Evolutionary conservation across 2,797 vertebrate genomes (phyloP), one percentile per base, ranked within the genome.

Genomic region (Microcaecilia unicolor): DNA sequence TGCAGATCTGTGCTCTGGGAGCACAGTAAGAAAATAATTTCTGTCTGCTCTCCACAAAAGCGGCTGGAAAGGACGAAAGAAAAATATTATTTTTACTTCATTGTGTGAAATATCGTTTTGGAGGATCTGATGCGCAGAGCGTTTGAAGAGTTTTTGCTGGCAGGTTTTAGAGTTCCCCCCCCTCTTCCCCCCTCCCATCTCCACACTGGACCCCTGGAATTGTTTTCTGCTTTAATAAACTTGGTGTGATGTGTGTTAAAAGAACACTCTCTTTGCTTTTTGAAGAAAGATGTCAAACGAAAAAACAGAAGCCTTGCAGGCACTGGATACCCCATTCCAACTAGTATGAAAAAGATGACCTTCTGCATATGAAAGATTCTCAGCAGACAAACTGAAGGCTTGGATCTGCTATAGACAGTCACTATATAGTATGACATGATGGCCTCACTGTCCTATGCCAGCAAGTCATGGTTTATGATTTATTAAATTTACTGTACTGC

Each of bases 71-170:
- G 72, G 61, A 61, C 26, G 26, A 75, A 86, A 87, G 79, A 77
- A 87, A 88, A 89, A 86, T 90, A 87, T 88, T 88, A 80, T 87
- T 81, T 81, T 86, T 86, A 74, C 78, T 84, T 77, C 84, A 80
- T 83, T 85, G 80, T 87, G 81, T 85, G 81, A 87, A 85, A 87
- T 86, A 86, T 84, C 58, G 55, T 84, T 83, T 76, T 79, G 67
- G 76, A 81, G 73, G 70, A 83, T 80, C 75, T 79, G 76, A 70
- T 51, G 59, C 37, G 47, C 67, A 72, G 74, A 75, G 47, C 55
- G 41, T 84, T 84, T 86, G 76, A 84, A 80, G 76, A 76, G 76
- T 80, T 83, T 81, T 69, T 68, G 58, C 78, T 83, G 75, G 81
- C 76, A 74, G 68, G 71, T 76, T 87, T 78, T 44, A 62, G 61